Evolutionary conservation across 2,888 invertebrate genomes (phyloP).

Genomic region (Odontocolon sp.): DNA sequence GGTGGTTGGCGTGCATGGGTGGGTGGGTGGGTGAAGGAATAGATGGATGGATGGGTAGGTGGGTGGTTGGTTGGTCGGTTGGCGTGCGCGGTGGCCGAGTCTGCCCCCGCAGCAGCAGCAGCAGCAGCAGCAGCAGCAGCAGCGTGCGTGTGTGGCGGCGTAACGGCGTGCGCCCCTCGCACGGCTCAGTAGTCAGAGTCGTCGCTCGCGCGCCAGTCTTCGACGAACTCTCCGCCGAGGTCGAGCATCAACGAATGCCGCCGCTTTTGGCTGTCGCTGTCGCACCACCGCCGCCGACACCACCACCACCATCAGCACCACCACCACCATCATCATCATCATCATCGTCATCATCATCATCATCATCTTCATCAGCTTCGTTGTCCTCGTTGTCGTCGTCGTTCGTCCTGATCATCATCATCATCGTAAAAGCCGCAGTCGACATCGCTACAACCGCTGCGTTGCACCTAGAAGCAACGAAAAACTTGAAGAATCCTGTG

Average conservation of each 20-base stretch:
- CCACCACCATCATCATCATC: conserved; percentile 45
- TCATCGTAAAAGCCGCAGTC: conserved; percentile 65
- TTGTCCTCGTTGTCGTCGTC: neutral
- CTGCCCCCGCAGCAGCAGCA: conserved; percentile 40
- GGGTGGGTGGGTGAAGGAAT: conserved; percentile 25
- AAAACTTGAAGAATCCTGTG: neutral
- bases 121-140: conserved; percentile 51
- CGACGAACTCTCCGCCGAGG: conserved; percentile 72
- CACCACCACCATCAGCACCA: conserved; percentile 13
- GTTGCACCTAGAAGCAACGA: neutral
- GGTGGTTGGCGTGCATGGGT: conserved; percentile 2
- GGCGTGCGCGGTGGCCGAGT: conserved; percentile 49
- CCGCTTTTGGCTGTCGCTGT: conserved; percentile 56
- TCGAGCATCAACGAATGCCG: conserved; percentile 69
- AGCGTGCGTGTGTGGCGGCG: conserved; percentile 68
- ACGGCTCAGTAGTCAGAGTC: conserved; percentile 69
- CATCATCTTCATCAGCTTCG: neutral
- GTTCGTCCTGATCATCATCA: conserved; percentile 65
- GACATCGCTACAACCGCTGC: no score
- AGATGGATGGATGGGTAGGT: conserved; percentile 46
- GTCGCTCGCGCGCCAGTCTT: conserved; percentile 73
- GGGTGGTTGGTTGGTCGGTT: conserved; percentile 51
- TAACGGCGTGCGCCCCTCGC: conserved; percentile 67
- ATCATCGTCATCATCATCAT: neutral
- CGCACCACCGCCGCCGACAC: conserved; percentile 44